Conservation (phyloP, 2,888 invertebrate species). For the Parnassius mnemosyne region DNA sequence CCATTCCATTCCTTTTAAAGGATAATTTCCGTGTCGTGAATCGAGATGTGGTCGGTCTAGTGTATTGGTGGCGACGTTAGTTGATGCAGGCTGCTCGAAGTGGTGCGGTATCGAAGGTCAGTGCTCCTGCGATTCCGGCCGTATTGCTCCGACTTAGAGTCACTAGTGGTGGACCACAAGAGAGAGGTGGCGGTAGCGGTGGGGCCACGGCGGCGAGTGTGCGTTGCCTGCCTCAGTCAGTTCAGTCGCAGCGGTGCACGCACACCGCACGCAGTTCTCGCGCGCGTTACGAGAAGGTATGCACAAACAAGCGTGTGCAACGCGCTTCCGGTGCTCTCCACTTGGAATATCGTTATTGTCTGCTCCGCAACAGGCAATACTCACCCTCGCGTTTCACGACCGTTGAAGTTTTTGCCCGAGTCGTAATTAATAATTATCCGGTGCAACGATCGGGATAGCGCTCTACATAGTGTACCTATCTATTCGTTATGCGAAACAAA, state of each 20-base stretch:
- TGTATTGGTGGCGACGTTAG: conserved; percentile 20
- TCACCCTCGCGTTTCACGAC: conserved; percentile 33
- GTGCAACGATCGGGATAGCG: conserved; percentile 24
- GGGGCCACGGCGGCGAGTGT: conserved; percentile 66
- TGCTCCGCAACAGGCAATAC: conserved; percentile 24
- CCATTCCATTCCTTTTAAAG: conserved; percentile 26
- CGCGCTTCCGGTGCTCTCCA: conserved; percentile 64
- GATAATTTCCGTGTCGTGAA: conserved; percentile 23
- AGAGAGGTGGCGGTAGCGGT: conserved; percentile 69
- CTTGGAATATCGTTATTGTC: conserved; percentile 28
- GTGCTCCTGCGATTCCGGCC: conserved; percentile 73
- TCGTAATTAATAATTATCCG: conserved; percentile 27
- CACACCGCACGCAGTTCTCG: conserved; percentile 81
- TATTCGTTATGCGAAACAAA: conserved; percentile 28
- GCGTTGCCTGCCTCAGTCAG: conserved; percentile 59
- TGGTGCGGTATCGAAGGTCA: conserved; percentile 61
- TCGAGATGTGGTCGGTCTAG: conserved; percentile 1
- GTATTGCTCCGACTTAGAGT: conserved; percentile 72
- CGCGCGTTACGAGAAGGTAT: conserved; percentile 78
- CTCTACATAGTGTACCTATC: conserved; percentile 30
- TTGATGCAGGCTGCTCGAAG: conserved; percentile 51
- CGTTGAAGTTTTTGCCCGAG: conserved; percentile 14
- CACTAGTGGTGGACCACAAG: conserved; percentile 62
- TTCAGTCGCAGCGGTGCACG: conserved; percentile 79
- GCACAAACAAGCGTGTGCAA: conserved; percentile 46